Conservation (phyloP, 1,140 invertebrate genomes). For the Parasteatoda tepidariorum region DNA sequence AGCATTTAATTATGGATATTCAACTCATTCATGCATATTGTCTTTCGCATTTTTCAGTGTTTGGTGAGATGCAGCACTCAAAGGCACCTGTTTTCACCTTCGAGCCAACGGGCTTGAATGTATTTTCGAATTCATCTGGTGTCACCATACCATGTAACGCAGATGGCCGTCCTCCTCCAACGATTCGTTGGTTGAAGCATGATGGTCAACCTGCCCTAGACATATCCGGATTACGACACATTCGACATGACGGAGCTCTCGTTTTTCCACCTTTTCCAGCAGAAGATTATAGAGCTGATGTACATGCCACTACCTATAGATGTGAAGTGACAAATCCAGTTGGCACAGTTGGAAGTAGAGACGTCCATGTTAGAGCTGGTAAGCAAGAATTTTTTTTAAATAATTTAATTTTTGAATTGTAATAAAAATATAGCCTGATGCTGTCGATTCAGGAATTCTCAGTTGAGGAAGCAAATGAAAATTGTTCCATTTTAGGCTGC, state of each 20-base stretch:
- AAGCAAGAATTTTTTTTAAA: too few species aligned
- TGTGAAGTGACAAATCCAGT: slow-evolving; percentile 91
- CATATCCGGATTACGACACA: slow-evolving; percentile 78
- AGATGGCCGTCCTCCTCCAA: slow-evolving; percentile 87
- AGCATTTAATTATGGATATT: too few species aligned
- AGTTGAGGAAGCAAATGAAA: too few species aligned
- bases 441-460: too few species aligned
- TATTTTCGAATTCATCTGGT: slow-evolving; percentile 93
- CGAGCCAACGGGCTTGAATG: slow-evolving; percentile 88
- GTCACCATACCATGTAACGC: slow-evolving; percentile 91
- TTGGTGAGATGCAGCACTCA: not conserved
- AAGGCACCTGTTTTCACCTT: not conserved
- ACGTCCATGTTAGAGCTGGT: slow-evolving; percentile 95
- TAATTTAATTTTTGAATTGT: too few species aligned
- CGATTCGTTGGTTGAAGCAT: slow-evolving; percentile 79
- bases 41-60: slow-evolving; percentile 5
- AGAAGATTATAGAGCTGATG: slow-evolving; percentile 72
- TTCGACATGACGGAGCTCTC: slow-evolving; percentile 70
- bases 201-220: slow-evolving; percentile 69
- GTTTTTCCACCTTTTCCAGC: slow-evolving; percentile 67
- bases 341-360: slow-evolving; percentile 88
- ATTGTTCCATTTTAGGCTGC: too few species aligned
- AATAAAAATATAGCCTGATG: too few species aligned
- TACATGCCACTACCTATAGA: slow-evolving; percentile 73
- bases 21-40: too few species aligned